Conservation (phyloP, 2,113 vertebrate genomes). For the Lamprologus callipterus region DNA sequence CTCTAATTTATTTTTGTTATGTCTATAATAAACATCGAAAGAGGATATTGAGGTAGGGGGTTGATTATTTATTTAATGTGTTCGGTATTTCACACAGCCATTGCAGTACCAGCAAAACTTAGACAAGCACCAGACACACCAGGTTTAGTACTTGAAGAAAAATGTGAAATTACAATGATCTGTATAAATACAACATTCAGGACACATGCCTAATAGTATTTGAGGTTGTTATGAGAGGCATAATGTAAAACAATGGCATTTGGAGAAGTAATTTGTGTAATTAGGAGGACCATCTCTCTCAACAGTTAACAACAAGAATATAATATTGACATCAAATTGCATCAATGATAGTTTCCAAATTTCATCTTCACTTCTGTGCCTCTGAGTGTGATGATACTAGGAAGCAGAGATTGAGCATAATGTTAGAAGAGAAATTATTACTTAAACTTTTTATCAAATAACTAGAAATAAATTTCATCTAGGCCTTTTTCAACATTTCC, state of each 20-base stretch:
- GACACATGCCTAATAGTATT: not conserved
- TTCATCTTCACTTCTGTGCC: not conserved
- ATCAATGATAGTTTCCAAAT: not conserved
- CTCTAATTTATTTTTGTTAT: slow-evolving; percentile 18
- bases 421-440: not conserved
- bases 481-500: not conserved
- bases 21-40: not conserved
- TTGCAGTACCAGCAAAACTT: not conserved
- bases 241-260: not conserved
- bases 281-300: not conserved
- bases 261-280: not conserved
- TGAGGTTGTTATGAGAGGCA: not conserved
- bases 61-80: not conserved
- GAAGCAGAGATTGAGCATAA: not conserved
- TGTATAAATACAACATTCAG: not conserved
- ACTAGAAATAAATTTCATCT: not conserved
- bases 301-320: not conserved
- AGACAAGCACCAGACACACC: not conserved
- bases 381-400: not conserved
- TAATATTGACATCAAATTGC: not conserved
- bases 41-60: not conserved
- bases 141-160: not conserved
- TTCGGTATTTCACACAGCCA: not conserved
- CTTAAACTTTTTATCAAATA: not conserved
- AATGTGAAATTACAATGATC: not conserved